Evolutionary conservation across 2,888 invertebrate species (phyloP), one percentile per base, ranked within the genome.

Genomic region (Nymphalis urticae): DNA sequence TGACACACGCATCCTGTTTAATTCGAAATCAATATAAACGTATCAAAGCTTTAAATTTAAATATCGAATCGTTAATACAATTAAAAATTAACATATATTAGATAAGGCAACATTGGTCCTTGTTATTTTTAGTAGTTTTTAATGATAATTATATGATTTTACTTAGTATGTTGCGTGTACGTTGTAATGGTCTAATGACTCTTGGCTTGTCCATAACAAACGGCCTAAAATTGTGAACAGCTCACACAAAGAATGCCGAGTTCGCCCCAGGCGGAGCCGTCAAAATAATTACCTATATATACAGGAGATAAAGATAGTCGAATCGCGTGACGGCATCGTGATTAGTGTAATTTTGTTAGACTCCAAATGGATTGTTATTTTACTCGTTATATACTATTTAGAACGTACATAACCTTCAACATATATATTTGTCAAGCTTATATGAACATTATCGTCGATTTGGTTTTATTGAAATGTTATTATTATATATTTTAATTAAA

Each of bases 331-430:
- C 85, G 79, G 76, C 65, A 72, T 76, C 71, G 63, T 80, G 82
- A 89, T 92, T 91, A 89, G 80, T 75, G 85, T 89, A 87, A 92
- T 92, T 90, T 90, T 72, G 87, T 85, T 86, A 83, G 79, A 82
- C 70, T 73, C 71, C 73, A 77, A 76, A 77, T 77, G 74, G 75
- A 82, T 82, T 80, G 80, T 75, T 82, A 82, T 78, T 76, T 78
- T 76, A 76, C 73, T 75, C 66, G 73, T 75, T 75, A 74, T 71
- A 71, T 73, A 71, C 72, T 73, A 73, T 69, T 74, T 73, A 67
- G 54, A 62, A 56, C 36, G 56, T 62, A 67, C 24, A 67, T 67
- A 62, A 67, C 66, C 66, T 67, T 67, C 54, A 48, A 24, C 32
- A 56, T 36, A 7, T 62, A 54, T 17, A 24, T 56, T 32, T n/a